A percentile compares a stretch with the other conserved stretches of the same genome.
These are phyloP conservation scores for Eolophus roseicapilla DNA, from an alignment of 2,113 vertebrate genomes.

Conservation along the genomic window DNA sequence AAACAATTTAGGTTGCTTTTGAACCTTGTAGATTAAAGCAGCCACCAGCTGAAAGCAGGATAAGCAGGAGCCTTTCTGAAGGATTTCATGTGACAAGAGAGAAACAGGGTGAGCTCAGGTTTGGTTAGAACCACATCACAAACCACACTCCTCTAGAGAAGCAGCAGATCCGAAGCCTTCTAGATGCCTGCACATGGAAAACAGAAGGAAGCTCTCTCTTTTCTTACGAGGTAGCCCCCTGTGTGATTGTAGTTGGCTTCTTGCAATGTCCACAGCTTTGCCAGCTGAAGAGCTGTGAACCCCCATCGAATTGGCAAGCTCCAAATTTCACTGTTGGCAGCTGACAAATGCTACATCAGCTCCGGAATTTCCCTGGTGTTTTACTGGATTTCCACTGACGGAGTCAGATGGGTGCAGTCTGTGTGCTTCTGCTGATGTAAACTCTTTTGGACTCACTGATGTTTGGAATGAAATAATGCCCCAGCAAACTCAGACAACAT, in stretches of 20 bases:
- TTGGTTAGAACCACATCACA: background rate
- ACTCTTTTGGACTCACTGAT: background rate
- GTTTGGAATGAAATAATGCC: background rate
- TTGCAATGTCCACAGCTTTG: background rate
- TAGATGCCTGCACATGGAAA: background rate
- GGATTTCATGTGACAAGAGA: background rate
- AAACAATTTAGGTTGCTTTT: background rate
- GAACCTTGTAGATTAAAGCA: background rate
- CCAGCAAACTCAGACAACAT: background rate
- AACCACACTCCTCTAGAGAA: background rate
- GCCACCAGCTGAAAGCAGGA: background rate
- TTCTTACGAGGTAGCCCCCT: background rate
- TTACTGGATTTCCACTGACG: background rate
- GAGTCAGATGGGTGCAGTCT: background rate
- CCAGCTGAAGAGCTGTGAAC: slow-evolving; percentile 1
- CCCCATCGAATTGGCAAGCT: background rate
- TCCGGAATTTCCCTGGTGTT: background rate
- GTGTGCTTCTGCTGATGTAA: background rate
- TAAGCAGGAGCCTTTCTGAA: background rate
- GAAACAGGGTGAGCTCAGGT: background rate
- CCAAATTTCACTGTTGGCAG: background rate
- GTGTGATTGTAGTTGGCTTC: background rate
- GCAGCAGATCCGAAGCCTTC: background rate
- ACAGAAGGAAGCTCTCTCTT: background rate
- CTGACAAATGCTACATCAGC: background rate